phyloP scores from a whole-genome alignment of 2,113 vertebrate species.

The Pelodiscus sinensis region DNA sequence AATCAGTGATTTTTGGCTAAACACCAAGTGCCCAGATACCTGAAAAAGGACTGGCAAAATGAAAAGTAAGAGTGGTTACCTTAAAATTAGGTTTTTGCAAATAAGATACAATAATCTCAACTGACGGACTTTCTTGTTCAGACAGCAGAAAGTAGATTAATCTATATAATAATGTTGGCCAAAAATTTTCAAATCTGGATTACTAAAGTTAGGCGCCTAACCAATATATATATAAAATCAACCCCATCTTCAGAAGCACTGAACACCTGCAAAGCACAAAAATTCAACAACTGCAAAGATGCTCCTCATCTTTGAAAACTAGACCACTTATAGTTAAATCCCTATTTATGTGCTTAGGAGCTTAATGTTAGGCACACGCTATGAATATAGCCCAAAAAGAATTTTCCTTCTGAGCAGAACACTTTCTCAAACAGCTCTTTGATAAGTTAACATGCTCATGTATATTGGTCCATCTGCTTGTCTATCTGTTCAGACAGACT shows the following conservation, averaged over 20 bases:
- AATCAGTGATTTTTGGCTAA: slow-evolving; percentile 19
- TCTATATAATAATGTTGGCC: fast-evolving
- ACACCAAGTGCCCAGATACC: background rate
- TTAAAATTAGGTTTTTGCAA: background rate
- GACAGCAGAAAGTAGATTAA: background rate
- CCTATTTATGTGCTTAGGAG: background rate
- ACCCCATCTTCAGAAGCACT: background rate
- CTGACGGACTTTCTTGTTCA: background rate
- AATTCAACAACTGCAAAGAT: background rate
- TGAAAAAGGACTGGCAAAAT: background rate
- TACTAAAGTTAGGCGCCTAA: background rate
- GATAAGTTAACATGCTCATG: background rate
- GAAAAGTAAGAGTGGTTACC: background rate
- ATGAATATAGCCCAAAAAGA: background rate
- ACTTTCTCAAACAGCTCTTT: background rate
- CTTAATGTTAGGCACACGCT: background rate
- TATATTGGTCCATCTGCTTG: background rate
- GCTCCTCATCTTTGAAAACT: background rate
- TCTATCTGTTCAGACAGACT: background rate
- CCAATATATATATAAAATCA: background rate
- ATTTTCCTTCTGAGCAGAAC: background rate
- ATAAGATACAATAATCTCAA: background rate
- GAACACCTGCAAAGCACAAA: background rate
- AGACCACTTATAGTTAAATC: background rate
- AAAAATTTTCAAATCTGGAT: background rate